Conservation (phyloP, 2,797 vertebrate species). For the Sebastes steindachneri region DNA sequence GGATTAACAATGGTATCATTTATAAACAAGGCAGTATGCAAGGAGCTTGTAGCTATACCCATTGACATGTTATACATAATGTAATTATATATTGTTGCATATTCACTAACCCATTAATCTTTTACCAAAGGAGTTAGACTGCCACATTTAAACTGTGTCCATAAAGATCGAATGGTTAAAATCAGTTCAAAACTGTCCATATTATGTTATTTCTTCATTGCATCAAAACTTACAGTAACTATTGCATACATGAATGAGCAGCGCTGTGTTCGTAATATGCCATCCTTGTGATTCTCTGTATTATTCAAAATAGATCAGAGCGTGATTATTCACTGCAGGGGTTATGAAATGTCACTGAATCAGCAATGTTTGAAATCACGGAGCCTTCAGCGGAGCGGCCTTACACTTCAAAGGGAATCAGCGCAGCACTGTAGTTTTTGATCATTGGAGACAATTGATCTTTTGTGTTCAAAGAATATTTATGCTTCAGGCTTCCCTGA, state of each 20-base stretch:
- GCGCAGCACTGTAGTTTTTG: slow-evolving; percentile 69
- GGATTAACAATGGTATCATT: neutral
- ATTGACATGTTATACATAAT: neutral
- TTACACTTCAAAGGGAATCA: slow-evolving; percentile 75
- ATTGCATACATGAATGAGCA: neutral
- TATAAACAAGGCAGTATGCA: neutral
- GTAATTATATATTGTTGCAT: neutral
- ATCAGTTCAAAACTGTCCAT: neutral
- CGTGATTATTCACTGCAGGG: slow-evolving; percentile 44
- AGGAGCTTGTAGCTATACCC: neutral
- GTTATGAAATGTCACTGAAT: slow-evolving; percentile 73
- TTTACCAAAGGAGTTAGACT: neutral
- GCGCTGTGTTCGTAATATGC: neutral
- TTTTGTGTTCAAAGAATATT: slow-evolving; percentile 77
- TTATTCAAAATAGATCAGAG: slow-evolving; percentile 54
- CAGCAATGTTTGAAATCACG: slow-evolving; percentile 71
- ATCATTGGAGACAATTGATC: slow-evolving; percentile 81
- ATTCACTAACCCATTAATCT: neutral
- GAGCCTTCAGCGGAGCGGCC: slow-evolving; percentile 56
- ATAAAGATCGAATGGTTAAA: neutral
- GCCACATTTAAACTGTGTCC: neutral
- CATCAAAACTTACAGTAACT: neutral
- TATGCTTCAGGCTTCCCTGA: slow-evolving; percentile 71
- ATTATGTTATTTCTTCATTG: neutral
- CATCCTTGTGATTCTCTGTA: slow-evolving; percentile 5